phyloP scores from a whole-genome alignment of 2,888 invertebrate species.

The Ichneumoninae sp. region DNA sequence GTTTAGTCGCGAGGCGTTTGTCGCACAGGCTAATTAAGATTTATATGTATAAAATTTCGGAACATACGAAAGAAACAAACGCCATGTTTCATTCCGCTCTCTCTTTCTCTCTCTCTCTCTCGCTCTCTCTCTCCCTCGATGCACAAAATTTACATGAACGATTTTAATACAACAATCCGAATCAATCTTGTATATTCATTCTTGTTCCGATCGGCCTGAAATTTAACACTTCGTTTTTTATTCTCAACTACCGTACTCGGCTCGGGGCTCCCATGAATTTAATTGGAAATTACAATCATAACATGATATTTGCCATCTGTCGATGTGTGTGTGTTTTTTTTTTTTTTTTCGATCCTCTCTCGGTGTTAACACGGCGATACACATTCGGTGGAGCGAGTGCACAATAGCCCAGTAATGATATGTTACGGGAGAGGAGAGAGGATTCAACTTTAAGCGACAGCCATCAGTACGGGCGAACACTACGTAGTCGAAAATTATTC shows the following conservation, averaged over 20 bases:
- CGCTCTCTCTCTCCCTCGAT: constrained; percentile 70
- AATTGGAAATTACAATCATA: constrained; percentile 76
- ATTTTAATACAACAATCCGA: constrained; percentile 28
- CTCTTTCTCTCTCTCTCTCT: constrained; percentile 61
- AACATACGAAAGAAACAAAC: constrained; percentile 81
- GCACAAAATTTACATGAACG: constrained; percentile 73
- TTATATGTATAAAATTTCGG: constrained; percentile 74
- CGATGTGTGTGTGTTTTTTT: constrained; percentile 77
- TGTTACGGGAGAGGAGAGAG: constrained; percentile 8
- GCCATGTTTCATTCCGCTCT: constrained; percentile 80
- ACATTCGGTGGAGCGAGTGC: constrained; percentile 4
- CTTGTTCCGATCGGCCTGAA: constrained; percentile 2
- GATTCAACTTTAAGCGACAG: constrained; percentile 44
- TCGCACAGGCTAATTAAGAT: constrained; percentile 52
- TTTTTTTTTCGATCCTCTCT: constrained; percentile 22
- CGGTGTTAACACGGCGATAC: constrained; percentile 13
- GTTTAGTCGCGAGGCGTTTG: neutral
- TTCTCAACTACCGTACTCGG: neutral
- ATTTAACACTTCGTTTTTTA: constrained; percentile 5
- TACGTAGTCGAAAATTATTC: constrained; percentile 33
- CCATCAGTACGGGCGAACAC: constrained; percentile 38
- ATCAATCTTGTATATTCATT: constrained; percentile 27
- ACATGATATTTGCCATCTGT: constrained; percentile 82
- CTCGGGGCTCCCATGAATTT: constrained; percentile 64
- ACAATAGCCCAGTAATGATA: constrained; percentile 34